A percentile compares a stretch with the other conserved stretches of the same genome.
phyloP scores from a whole-genome alignment of 2,113 vertebrate species.

The Neolamprologus caudopunctatus region DNA sequence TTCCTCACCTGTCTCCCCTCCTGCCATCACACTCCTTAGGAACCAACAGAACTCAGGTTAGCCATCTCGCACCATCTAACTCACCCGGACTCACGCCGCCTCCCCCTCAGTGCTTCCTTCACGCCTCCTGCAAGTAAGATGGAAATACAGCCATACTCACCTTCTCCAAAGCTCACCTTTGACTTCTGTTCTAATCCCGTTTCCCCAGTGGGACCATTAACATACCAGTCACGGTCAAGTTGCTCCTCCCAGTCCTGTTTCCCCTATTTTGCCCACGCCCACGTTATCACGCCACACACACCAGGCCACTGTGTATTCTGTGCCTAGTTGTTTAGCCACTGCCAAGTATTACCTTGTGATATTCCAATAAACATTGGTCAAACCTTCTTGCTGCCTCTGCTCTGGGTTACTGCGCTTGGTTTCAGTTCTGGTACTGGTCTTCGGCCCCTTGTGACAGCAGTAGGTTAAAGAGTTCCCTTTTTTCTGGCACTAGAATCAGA shows the following conservation, averaged over 20 bases:
- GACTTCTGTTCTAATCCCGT: background rate
- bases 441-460: fast-evolving
- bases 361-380: background rate
- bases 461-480: background rate
- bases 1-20: background rate
- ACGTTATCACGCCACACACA: background rate
- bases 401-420: fast-evolving
- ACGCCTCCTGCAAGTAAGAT: background rate
- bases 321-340: background rate
- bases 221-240: fast-evolving
- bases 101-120: fast-evolving
- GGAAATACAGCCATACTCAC: background rate
- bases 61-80: background rate
- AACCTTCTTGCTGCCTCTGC: background rate
- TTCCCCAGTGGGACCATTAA: background rate
- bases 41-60: background rate
- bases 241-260: fast-evolving
- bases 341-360: background rate
- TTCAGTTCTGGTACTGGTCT: background rate
- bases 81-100: background rate
- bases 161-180: background rate
- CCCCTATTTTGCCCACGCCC: background rate
- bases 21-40: background rate
- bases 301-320: background rate
- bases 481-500: background rate